phyloP scores from a whole-genome alignment of 2,113 vertebrate genomes.

The Condylura cristata region DNA sequence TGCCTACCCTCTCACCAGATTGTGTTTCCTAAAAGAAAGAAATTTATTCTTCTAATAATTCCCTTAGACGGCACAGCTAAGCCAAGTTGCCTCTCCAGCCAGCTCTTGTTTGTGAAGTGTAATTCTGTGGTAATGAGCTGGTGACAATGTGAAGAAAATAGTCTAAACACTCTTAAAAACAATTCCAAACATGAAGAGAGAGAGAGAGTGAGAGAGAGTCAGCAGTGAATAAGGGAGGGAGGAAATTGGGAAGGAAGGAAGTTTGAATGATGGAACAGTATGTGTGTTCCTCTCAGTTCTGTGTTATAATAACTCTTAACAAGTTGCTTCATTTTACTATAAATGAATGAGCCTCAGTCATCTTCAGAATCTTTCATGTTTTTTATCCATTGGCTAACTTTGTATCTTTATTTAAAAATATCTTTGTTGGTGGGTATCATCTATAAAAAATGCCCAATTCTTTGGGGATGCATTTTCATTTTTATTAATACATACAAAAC shows the following conservation, averaged over 20 bases:
- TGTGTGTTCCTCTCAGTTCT: not conserved
- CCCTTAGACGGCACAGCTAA: slow-evolving; percentile 78
- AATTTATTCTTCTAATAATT: slow-evolving; percentile 79
- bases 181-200: slow-evolving; percentile 83
- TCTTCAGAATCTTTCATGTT: not conserved
- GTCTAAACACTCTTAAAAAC: slow-evolving; percentile 83
- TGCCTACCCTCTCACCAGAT: slow-evolving; percentile 59
- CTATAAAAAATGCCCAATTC: not conserved
- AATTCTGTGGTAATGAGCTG: slow-evolving; percentile 86
- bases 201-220: not conserved
- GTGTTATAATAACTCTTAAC: not conserved
- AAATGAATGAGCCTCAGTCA: not conserved
- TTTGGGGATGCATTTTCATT: not conserved
- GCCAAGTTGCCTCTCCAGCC: slow-evolving; percentile 81
- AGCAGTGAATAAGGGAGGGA: no score
- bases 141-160: slow-evolving; percentile 84
- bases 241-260: no score
- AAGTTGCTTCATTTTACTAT: not conserved
- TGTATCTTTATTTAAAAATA: no score
- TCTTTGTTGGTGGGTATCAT: not conserved
- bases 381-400: slow-evolving; percentile 26
- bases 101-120: slow-evolving; percentile 84
- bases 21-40: slow-evolving; percentile 77
- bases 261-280: no score
- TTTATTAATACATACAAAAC: not conserved